Evolutionary conservation across 2,113 vertebrate species (phyloP), one percentile per base, ranked within the genome.

Genomic region (Ammospiza caudacuta): DNA sequence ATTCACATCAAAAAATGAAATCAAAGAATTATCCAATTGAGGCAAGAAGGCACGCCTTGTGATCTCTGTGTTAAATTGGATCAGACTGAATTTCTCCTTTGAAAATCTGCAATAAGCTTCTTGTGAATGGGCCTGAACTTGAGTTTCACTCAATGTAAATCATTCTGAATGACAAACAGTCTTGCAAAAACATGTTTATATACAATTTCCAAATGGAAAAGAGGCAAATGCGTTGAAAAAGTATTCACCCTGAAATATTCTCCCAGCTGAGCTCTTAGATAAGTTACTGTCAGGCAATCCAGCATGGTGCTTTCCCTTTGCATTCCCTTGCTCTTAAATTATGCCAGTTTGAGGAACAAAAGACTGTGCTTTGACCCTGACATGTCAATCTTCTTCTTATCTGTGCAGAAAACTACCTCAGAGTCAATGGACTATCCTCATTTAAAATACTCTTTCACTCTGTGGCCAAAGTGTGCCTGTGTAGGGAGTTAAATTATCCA

Each of bases 1-100:
- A 93, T 82, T 87, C 89, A 94, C 76, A 87, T 90, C 58, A 92
- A 87, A 95, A 95, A 94, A 46, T 22, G 41, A 89, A 96, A 85
- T 94, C 91, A 97, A 95, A 95, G 93, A 88, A 83, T 79, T 93
- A 90, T 87, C 74, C 94, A 91, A n/a, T 74, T 89, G 81, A 94
- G 78, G 70, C n/a, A 93, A 86, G 68, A 73, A 86, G 72, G 44
- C 43, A 58, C 12, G 35, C 31, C 90, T 89, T 95, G 63, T 93
- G 93, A 88, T 90, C 55, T 61, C 52, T 73, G 22, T 78, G 55
- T 89, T 84, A 72, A 95, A 94, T 89, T 78, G 49, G 90, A 93
- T 87, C 64, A 78, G 88, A 77, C 58, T 84, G 68, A 75, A 81
- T 64, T 90, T 90, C 64, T 87, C 27, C 57, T 80, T 70, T 70